Evolutionary conservation across 2,113 vertebrate species (phyloP), one percentile per base, ranked within the genome.

Genomic region (Cyrtonyx montezumae): DNA sequence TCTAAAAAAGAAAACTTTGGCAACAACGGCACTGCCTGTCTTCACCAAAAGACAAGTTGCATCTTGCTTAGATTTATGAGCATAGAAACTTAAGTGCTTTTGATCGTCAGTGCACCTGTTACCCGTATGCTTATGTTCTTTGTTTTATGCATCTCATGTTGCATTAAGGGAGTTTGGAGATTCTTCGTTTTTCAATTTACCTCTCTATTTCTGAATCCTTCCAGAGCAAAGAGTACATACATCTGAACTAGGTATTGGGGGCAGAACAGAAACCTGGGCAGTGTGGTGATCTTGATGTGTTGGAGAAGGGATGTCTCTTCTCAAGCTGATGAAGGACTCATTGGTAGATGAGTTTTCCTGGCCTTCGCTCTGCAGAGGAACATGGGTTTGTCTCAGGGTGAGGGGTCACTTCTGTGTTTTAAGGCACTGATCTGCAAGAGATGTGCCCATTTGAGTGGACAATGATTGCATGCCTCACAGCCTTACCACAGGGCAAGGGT

Each of bases 321-420:
- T 48, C 2, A 1, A 63, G 59, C 68, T 80, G 48, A 17, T 1
- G 4, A 15, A 73, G n/a, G 9, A 9, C 15, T 40, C 6, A 0
- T 19, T 30, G 23, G 51, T 13, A 11, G 32, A 5, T 28, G 70
- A 43, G 62, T 14, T 77, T 48, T 34, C 62, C 36, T 51, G 42
- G 36, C 2, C 79, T 56, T 63, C 23, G 37, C 4, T 4, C 51
- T 79, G 67, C 53, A 87, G 58, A 49, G 25, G 46, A 28, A 13
- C 1, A 0, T 23, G 46, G 21, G 1, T 0, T 3, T 69, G 68
- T 14, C 34, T 48, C 11, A 36, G 63, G 8, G 34, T 8, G 25
- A 21, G n/a, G 53, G 63, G 11, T 3, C 51, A 8, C 40, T 66
- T 59, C 63, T 56, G 40, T 23, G 11, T 17, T 53, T 17, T 20